These are phyloP conservation scores for Ceryle rudis DNA, from an alignment of 2,797 vertebrate genomes.

Conservation along the genomic window DNA sequence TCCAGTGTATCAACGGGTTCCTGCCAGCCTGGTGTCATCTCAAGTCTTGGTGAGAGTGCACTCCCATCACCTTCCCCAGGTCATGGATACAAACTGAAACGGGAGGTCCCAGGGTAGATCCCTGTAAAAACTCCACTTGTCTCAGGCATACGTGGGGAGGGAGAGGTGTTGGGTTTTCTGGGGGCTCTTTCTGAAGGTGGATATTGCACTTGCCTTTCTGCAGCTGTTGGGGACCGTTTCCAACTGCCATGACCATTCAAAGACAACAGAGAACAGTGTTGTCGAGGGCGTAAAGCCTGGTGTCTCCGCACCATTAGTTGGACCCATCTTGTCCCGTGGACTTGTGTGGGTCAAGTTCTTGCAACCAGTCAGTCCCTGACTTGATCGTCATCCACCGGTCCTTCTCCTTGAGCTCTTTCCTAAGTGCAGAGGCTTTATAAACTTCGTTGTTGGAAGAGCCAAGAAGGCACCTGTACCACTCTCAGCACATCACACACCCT, in stretches of 20 bases:
- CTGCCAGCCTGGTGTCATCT: not conserved
- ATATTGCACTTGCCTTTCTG: not conserved
- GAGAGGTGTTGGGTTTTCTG: too few species aligned
- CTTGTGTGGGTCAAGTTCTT: not conserved
- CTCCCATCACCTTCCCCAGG: not conserved
- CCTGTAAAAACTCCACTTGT: not conserved
- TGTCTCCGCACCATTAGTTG: not conserved
- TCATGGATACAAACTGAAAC: not conserved
- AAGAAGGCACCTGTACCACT: not conserved
- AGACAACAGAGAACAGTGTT: not conserved
- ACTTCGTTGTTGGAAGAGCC: not conserved
- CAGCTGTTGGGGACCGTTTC: not conserved
- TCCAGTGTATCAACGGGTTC: not conserved
- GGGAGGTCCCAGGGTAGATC: not conserved
- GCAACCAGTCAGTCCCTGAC: not conserved
- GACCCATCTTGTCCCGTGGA: not conserved
- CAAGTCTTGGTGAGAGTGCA: fast-evolving
- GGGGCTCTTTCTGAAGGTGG: not conserved
- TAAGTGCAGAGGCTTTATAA: not conserved
- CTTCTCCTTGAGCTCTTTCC: not conserved
- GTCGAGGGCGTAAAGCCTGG: not conserved
- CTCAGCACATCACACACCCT: too few species aligned
- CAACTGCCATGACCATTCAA: not conserved
- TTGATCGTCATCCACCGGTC: not conserved
- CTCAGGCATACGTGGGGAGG: not conserved